phyloP scores from a whole-genome alignment of 2,797 vertebrate species.

The Sebastes iracundus region DNA sequence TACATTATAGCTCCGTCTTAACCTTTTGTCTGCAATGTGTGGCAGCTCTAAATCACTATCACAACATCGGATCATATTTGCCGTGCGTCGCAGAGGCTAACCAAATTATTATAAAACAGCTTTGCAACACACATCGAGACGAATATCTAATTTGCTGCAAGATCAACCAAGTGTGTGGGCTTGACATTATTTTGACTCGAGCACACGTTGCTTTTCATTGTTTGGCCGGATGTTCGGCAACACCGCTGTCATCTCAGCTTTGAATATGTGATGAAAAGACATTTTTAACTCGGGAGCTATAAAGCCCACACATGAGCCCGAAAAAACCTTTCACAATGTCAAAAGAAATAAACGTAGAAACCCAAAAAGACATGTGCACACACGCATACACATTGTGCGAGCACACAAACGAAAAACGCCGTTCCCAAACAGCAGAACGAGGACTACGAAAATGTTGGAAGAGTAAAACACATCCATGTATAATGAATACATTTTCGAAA shows the following conservation, averaged over 20 bases:
- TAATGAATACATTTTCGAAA: constrained; percentile 22
- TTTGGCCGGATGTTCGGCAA: constrained; percentile 2
- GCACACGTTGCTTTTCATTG: neutral
- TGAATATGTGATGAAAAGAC: constrained; percentile 33
- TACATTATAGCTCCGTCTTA: neutral
- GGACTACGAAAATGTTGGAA: constrained; percentile 8
- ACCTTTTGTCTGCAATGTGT: neutral
- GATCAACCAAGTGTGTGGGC: neutral
- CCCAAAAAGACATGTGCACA: neutral
- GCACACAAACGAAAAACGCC: neutral
- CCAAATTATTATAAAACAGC: neutral
- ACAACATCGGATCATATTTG: neutral
- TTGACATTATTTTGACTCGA: constrained; percentile 26
- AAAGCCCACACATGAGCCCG: constrained; percentile 31
- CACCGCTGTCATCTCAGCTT: constrained; percentile 23
- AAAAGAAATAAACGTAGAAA: constrained; percentile 32
- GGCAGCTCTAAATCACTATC: constrained; percentile 6
- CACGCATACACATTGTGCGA: neutral
- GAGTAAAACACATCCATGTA: constrained; percentile 28
- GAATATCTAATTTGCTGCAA: neutral
- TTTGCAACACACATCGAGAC: neutral
- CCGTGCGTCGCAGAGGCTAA: neutral
- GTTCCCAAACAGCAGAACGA: neutral
- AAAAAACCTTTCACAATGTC: constrained; percentile 42
- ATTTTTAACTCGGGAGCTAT: constrained; percentile 17